Conservation (phyloP, 2,888 invertebrate genomes). For the Cryptophagus acutangulus region DNA sequence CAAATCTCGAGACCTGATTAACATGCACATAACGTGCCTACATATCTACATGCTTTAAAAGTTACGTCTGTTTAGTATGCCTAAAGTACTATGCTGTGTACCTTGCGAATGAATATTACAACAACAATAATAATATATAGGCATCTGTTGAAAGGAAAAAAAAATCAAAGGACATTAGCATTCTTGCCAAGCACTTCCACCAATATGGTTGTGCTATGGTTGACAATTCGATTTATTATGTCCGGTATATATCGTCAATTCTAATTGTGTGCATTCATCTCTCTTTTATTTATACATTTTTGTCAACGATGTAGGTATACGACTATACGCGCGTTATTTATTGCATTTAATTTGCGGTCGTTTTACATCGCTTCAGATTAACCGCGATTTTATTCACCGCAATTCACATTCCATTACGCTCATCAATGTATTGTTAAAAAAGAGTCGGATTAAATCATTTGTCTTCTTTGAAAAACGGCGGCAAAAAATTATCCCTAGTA, state of each 20-base stretch:
- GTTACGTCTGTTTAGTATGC: conserved; percentile 36
- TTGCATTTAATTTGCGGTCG: no score
- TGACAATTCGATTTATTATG: conserved; percentile 9
- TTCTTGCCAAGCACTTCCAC: conserved; percentile 15
- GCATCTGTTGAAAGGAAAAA: conserved; percentile 13
- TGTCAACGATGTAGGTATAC: no score
- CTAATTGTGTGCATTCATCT: conserved; percentile 4
- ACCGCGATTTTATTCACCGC: no score
- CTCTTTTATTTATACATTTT: conserved; percentile 6
- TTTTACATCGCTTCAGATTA: no score
- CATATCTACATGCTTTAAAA: no score
- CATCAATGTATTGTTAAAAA: no score
- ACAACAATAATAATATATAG: no score
- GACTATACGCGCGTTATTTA: no score
- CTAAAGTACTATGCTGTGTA: conserved; percentile 29
- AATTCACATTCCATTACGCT: no score
- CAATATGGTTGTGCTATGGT: conserved; percentile 7
- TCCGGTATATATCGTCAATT: conserved; percentile 13
- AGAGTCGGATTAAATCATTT: no score
- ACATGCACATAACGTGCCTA: conserved; percentile 33
- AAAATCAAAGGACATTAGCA: conserved; percentile 17
- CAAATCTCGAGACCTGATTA: conserved; percentile 37
- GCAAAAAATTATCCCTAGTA: no score
- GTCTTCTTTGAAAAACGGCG: no score
- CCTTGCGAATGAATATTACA: conserved; percentile 38